phyloP scores from a whole-genome alignment of 2,888 invertebrate genomes.

The Cylindroiulus punctatus region DNA sequence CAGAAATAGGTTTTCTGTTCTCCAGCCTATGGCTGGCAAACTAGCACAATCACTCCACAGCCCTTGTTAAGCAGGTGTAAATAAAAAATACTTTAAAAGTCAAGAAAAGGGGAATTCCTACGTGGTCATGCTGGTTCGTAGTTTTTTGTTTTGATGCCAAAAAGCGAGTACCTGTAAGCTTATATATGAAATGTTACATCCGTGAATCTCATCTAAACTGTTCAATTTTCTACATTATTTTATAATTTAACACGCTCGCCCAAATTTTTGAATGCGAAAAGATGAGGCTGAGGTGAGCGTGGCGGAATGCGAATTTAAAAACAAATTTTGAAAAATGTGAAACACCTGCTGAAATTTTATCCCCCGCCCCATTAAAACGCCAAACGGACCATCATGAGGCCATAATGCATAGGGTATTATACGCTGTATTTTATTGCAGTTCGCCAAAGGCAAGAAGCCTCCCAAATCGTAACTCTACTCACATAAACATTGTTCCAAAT shows the following conservation, averaged over 20 bases:
- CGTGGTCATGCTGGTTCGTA: background rate
- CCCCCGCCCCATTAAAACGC: background rate
- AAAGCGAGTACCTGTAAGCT: too few species aligned
- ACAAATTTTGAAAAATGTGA: constrained; percentile 6
- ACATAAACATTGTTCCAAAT: background rate
- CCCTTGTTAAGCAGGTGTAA: background rate
- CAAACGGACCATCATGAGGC: constrained; percentile 22
- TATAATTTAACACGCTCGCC: background rate
- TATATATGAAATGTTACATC: background rate
- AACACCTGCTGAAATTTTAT: constrained; percentile 24
- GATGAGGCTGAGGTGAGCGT: background rate
- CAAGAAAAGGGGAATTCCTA: background rate
- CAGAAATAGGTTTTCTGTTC: background rate
- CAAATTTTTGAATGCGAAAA: background rate
- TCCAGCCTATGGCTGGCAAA: background rate
- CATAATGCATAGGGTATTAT: background rate
- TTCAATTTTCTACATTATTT: background rate
- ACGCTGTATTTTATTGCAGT: background rate
- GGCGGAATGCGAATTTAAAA: constrained; percentile 10
- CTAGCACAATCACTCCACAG: background rate
- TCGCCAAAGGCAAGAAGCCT: background rate
- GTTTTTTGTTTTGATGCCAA: background rate
- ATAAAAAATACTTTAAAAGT: constrained; percentile 23
- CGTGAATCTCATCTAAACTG: background rate
- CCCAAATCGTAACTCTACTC: background rate